These are phyloP conservation scores for Nansenia antarctica DNA, from an alignment of 2,113 vertebrate species.

Conservation along the genomic window DNA sequence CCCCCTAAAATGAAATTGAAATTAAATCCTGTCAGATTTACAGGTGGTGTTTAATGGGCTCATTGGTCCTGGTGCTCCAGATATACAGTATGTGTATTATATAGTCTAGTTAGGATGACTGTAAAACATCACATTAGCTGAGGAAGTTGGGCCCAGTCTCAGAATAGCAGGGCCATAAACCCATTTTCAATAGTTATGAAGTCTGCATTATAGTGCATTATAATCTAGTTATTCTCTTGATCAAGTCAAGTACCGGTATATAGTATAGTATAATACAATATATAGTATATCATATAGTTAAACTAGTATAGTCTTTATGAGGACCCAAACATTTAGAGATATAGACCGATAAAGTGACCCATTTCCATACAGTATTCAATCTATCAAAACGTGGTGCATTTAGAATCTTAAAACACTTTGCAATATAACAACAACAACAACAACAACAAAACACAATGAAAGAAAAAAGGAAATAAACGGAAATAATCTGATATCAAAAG, in stretches of 20 bases:
- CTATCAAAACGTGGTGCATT: no score
- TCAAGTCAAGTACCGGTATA: background rate
- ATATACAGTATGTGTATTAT: constrained; percentile 30
- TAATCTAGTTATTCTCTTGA: background rate
- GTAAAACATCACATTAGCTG: constrained; percentile 58
- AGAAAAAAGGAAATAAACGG: no score
- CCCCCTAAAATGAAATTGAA: constrained; percentile 64
- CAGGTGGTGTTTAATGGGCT: constrained; percentile 55
- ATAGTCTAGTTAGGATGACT: constrained; percentile 45
- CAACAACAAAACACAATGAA: no score
- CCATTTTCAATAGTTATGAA: background rate
- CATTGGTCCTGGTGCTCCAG: constrained; percentile 35
- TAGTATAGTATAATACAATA: no score
- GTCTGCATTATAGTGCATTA: background rate
- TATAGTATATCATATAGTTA: no score
- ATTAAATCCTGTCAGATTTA: constrained; percentile 69
- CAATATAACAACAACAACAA: no score
- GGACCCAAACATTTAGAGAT: no score
- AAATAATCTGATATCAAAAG: no score
- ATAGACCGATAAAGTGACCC: background rate
- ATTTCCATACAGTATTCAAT: background rate
- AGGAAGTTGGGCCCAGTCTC: constrained; percentile 28
- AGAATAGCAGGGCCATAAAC: constrained; percentile 31
- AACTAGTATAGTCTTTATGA: no score
- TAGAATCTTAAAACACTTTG: no score